These are phyloP conservation scores for Cephus spinipes DNA, from an alignment of 2,888 invertebrate species.

Conservation along the genomic window DNA sequence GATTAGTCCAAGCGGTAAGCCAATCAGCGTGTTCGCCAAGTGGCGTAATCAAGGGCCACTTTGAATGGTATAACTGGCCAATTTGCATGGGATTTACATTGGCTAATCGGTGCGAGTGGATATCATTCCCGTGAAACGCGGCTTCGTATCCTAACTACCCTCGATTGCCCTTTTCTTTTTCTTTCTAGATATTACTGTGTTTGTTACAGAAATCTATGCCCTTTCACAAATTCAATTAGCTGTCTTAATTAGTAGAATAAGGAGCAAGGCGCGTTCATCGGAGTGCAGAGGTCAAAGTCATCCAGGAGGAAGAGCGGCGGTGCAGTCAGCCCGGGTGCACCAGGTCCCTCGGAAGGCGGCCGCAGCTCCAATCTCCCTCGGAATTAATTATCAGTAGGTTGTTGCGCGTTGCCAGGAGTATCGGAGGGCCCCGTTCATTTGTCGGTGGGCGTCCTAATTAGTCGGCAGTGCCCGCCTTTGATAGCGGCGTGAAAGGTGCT, in stretches of 20 bases:
- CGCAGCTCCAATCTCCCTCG: not conserved
- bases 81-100: slow-evolving; percentile 62
- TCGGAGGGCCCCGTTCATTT: slow-evolving; percentile 46
- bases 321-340: too few relatives aligned
- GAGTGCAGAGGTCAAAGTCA: too few relatives aligned
- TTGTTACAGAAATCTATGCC: too few relatives aligned
- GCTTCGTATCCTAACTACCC: too few relatives aligned
- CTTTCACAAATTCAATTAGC: too few relatives aligned
- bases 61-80: slow-evolving; percentile 49
- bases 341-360: too few relatives aligned
- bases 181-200: too few relatives aligned
- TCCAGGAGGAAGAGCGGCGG: too few relatives aligned
- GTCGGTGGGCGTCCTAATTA: slow-evolving; percentile 65
- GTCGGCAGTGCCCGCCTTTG: slow-evolving; percentile 62
- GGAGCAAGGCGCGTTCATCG: too few relatives aligned
- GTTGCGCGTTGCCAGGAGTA: not conserved
- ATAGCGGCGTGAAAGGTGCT: slow-evolving; percentile 58
- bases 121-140: too few relatives aligned
- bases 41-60: slow-evolving; percentile 53
- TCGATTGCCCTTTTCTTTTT: too few relatives aligned
- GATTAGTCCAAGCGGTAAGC: slow-evolving; percentile 56
- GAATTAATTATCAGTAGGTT: slow-evolving; percentile 1
- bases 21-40: slow-evolving; percentile 56
- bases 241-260: too few relatives aligned
- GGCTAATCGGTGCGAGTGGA: slow-evolving; percentile 34